phyloP scores from a whole-genome alignment of 2,797 vertebrate species.

The Selene dorsalis region DNA sequence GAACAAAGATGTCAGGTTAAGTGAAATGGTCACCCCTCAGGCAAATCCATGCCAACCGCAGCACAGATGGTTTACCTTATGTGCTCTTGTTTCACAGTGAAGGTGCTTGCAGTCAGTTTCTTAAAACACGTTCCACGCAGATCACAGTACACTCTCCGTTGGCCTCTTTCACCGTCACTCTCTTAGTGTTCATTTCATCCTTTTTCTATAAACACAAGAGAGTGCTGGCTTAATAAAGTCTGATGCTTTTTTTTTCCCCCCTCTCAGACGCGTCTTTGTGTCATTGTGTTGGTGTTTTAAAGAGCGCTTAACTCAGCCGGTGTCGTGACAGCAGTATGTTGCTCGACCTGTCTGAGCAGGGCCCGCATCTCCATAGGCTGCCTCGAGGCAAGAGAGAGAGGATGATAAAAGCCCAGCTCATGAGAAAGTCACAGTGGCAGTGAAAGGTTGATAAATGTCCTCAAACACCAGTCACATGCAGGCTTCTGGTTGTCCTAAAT shows the following conservation, averaged over 20 bases:
- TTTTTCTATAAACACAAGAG: not conserved
- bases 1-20: conserved; percentile 50
- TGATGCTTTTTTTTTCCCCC: not conserved
- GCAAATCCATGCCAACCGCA: conserved; percentile 44
- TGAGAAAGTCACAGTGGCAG: conserved; percentile 56
- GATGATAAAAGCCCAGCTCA: conserved; percentile 38
- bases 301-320: conserved; percentile 33
- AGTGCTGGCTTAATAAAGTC: not conserved
- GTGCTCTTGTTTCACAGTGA: conserved; percentile 24
- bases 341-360: conserved; percentile 79
- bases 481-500: not conserved
- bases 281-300: conserved; percentile 53
- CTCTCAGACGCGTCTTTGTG: conserved; percentile 36
- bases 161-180: no score
- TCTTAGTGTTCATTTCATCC: not conserved
- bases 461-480: conserved; percentile 1
- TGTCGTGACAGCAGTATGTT: conserved; percentile 75
- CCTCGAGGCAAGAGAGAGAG: conserved; percentile 40
- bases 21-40: conserved; percentile 54
- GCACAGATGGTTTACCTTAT: conserved; percentile 25
- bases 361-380: conserved; percentile 55
- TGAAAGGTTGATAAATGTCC: conserved; percentile 11
- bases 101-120: not conserved
- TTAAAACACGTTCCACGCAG: conserved; percentile 18
- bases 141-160: not conserved